These are phyloP conservation scores for Tachina lurida DNA, from an alignment of 2,888 invertebrate species.

Conservation along the genomic window DNA sequence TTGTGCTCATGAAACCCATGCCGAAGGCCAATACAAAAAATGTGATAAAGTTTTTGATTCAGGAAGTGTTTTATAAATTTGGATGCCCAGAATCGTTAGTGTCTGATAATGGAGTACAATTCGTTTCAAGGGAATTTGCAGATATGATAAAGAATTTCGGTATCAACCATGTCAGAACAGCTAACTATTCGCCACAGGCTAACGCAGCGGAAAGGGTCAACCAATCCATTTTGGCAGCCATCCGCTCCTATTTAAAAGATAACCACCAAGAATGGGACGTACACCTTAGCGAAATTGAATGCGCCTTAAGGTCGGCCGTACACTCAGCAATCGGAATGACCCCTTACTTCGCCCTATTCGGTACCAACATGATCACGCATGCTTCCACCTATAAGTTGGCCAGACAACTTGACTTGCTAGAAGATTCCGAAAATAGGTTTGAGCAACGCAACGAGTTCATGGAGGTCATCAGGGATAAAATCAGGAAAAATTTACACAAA, in stretches of 20 bases:
- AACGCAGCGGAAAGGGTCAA: neutral
- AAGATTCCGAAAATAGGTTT: neutral
- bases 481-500: neutral
- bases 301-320: too few species aligned
- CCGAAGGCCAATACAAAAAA: slow-evolving; percentile 20
- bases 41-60: neutral
- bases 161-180: neutral
- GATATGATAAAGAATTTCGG: neutral
- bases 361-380: slow-evolving; percentile 10
- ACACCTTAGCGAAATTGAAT: neutral
- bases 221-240: neutral
- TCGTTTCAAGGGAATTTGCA: neutral
- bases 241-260: neutral
- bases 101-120: neutral
- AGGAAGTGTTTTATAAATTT: slow-evolving; percentile 1
- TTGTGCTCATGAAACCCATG: neutral
- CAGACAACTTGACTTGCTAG: neutral
- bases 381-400: slow-evolving; percentile 17
- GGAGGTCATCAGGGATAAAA: neutral
- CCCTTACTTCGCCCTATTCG: slow-evolving; percentile 28
- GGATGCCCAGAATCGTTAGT: neutral
- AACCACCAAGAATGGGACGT: neutral
- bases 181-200: neutral
- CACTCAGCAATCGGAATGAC: too few species aligned
- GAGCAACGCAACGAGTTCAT: neutral